These are phyloP conservation scores for Huso huso DNA, from an alignment of 2,797 vertebrate species.

Conservation along the genomic window DNA sequence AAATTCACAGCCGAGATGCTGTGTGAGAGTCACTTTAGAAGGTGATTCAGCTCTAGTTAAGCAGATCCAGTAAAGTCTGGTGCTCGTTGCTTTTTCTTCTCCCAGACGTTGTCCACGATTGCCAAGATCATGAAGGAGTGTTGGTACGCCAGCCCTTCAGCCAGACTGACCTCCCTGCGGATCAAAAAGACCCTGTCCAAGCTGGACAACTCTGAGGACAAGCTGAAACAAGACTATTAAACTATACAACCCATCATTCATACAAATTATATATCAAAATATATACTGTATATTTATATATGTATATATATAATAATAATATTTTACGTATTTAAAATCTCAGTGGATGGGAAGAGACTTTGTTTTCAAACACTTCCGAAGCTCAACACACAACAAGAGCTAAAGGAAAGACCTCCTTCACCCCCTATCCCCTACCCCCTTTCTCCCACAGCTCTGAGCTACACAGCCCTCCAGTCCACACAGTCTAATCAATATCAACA, in stretches of 20 bases:
- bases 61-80: background rate
- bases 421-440: too few relatives aligned
- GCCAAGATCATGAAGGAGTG: constrained; percentile 91
- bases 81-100: background rate
- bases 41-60: background rate
- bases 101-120: constrained; percentile 68
- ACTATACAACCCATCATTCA: constrained; percentile 3
- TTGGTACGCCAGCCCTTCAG: constrained; percentile 85
- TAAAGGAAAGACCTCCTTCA: too few relatives aligned
- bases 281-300: constrained; percentile 19
- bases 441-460: too few relatives aligned
- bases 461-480: too few relatives aligned
- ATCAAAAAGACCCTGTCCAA: constrained; percentile 91
- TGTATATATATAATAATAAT: constrained; percentile 18
- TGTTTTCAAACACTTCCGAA: constrained; percentile 2
- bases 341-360: constrained; percentile 14
- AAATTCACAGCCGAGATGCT: background rate
- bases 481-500: too few relatives aligned
- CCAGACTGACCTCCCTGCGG: constrained; percentile 86
- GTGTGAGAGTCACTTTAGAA: background rate
- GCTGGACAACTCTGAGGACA: constrained; percentile 67
- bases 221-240: constrained; percentile 71
- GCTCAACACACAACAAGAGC: too few relatives aligned
- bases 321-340: constrained; percentile 25
- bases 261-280: constrained; percentile 24